These are phyloP conservation scores for Pachycephus smyrnensis DNA, from an alignment of 2,888 invertebrate species.

Conservation along the genomic window DNA sequence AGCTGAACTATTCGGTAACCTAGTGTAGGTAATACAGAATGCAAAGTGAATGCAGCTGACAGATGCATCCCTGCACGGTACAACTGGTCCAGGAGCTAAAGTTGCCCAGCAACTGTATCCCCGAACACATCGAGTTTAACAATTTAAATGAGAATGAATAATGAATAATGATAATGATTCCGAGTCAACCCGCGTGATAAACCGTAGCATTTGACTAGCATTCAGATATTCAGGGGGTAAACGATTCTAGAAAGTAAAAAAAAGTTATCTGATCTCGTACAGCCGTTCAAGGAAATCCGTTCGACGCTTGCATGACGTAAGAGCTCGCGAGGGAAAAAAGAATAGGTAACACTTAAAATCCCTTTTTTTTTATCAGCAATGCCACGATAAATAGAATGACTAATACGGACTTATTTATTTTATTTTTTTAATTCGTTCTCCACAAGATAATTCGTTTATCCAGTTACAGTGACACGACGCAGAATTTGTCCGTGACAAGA, in stretches of 20 bases:
- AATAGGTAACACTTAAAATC: background rate
- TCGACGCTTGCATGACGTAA: background rate
- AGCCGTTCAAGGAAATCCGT: background rate
- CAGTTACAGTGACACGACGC: background rate
- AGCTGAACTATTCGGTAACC: background rate
- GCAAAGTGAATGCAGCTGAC: conserved; percentile 20
- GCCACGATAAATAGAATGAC: background rate
- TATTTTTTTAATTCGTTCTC: background rate
- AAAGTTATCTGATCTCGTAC: conserved; percentile 27
- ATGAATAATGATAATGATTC: conserved; percentile 43
- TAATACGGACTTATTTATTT: background rate
- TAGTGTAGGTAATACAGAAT: conserved; percentile 14
- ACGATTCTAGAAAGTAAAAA: conserved; percentile 25
- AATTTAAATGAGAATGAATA: conserved; percentile 44
- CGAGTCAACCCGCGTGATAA: conserved; percentile 26
- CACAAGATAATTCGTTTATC: background rate
- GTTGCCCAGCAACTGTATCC: conserved; percentile 10
- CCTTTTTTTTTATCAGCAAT: background rate
- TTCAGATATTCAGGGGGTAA: conserved; percentile 11
- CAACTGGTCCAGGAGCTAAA: conserved; percentile 12
- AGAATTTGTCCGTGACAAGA: background rate
- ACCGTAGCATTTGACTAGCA: conserved; percentile 29
- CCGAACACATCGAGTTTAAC: conserved; percentile 23
- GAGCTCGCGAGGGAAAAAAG: background rate
- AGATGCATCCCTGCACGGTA: conserved; percentile 21